Evolutionary conservation across 1,140 invertebrate genomes (phyloP), one percentile per base, ranked within the genome.

Genomic region (Drosophila jambulina): DNA sequence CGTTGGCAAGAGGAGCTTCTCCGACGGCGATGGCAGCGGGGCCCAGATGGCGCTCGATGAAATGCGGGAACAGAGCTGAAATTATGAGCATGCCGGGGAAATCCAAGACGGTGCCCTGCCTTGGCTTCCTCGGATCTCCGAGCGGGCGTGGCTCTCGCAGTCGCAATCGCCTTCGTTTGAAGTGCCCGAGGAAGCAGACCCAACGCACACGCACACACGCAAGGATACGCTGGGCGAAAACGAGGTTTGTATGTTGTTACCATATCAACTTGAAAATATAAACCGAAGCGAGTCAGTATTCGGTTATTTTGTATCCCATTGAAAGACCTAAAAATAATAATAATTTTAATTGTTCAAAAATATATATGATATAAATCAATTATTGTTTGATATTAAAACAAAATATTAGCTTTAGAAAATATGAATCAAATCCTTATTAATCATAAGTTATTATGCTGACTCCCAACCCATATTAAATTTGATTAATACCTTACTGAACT

Each of bases 71-170:
- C 72, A 38, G 34, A 49, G 43, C 51, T 54, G 42, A 82, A 87
- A 87, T 88, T 88, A 87, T 88, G 85, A 87, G 78, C 84, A 78
- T 57, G 71, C 62, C 74, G 67, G 71, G 67, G 77, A 88, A 75
- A 88, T 75, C 72, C 72, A 78, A 84, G 84, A 69, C 69, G 82
- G 21, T 58, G 48, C 17, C 34, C n/a, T 38, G 32, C 53, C 38
- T 23, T 29, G 58, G 42, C 58, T 46, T 67, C 23, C 29, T 51
- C 64, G 64, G 75, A 62, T 61, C 58, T 51, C 59, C 36, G 32
- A 51, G 4, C 59, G 80, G 82, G 82, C 84, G 83, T 86, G 83
- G 79, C 65, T 53, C 10, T 45, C 61, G 46, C 79, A 72, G 76
- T 49, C 53, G 27, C 76, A 80, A 42, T 67, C 51, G 54, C 53